Evolutionary conservation across 2,888 invertebrate genomes (phyloP), one percentile per base, ranked within the genome.

Genomic region (Lithophane socia): DNA sequence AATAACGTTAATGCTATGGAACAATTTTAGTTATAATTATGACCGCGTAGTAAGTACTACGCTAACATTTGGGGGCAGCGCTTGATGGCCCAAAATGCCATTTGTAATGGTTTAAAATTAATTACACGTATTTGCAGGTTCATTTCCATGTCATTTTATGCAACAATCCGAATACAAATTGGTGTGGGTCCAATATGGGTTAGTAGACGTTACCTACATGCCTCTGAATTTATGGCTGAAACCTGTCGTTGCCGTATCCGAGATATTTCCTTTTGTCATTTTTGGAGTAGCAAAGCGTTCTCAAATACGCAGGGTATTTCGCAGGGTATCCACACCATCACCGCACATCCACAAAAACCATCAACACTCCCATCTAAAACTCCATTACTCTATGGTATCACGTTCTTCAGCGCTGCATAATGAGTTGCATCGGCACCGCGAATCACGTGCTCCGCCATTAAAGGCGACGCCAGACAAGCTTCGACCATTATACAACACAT

Each of bases 341-440:
- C 54, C 21, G 54, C 21, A 3, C n/a, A 52, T 67, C n/a, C 24
- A 44, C 12, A 12, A 58, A 65, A 29, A 66, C 29, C 56, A 44
- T 12, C 0, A 10, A 0, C 13, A 16, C n/a, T 54, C 65, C 3
- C n/a, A 16, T 79, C 82, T 73, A 21, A 44, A 12, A 16, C n/a
- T 47, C 52, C 24, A 42, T 56, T 85, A 78, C 44, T 90, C 89
- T 90, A 61, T 88, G 89, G 37, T 66, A 71, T 83, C 90, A 88
- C 90, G 91, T 90, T 88, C 86, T 88, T 83, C 69, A 84, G 86
- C 82, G 87, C 88, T 81, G 90, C 80, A 89, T 92, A 93, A 92
- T 93, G 91, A 91, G 90, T 91, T 89, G 88, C 91, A 91, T 91
- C 91, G 90, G 90, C 89, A 87, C 87, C 84, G 85, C 81, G 87